These are phyloP conservation scores for Bicyclus anynana DNA, from an alignment of 1,140 invertebrate genomes.

Conservation along the genomic window DNA sequence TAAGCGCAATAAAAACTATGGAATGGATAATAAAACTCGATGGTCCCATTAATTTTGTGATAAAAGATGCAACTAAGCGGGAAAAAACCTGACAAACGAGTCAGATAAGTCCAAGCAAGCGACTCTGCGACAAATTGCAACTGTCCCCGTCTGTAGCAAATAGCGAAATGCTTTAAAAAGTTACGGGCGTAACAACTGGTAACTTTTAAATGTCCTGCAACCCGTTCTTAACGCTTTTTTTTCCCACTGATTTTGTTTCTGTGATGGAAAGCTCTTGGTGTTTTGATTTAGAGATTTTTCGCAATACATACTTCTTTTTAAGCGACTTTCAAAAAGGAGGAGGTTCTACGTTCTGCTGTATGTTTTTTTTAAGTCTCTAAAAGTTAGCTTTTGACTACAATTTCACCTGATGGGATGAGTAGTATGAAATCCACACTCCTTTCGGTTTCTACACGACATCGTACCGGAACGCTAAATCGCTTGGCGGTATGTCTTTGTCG, in stretches of 20 bases:
- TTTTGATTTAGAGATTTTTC: too few relatives aligned
- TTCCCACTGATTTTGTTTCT: background rate
- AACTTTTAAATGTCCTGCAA: constrained; percentile 9
- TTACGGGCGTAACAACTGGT: constrained; percentile 5
- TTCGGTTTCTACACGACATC: too few relatives aligned
- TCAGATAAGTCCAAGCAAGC: constrained; percentile 22
- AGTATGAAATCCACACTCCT: too few relatives aligned
- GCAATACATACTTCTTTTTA: too few relatives aligned
- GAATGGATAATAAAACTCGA: background rate
- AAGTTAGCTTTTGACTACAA: too few relatives aligned
- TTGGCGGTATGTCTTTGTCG: too few relatives aligned
- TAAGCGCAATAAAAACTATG: background rate
- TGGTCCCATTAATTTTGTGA: constrained; percentile 8
- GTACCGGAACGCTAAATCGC: too few relatives aligned
- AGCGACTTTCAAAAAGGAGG: too few relatives aligned
- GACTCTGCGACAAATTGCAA: constrained; percentile 29
- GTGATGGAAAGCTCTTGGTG: too few relatives aligned
- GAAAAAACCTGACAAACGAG: constrained; percentile 28
- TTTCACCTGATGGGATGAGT: too few relatives aligned
- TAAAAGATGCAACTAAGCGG: constrained; percentile 1
- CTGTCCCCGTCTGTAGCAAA: constrained; percentile 13
- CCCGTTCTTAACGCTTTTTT: background rate
- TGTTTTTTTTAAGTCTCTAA: too few relatives aligned
- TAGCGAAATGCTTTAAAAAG: constrained; percentile 18
- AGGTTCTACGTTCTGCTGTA: too few relatives aligned